phyloP scores from a whole-genome alignment of 2,888 invertebrate genomes.

The Chalcosyrphus nemorum region DNA sequence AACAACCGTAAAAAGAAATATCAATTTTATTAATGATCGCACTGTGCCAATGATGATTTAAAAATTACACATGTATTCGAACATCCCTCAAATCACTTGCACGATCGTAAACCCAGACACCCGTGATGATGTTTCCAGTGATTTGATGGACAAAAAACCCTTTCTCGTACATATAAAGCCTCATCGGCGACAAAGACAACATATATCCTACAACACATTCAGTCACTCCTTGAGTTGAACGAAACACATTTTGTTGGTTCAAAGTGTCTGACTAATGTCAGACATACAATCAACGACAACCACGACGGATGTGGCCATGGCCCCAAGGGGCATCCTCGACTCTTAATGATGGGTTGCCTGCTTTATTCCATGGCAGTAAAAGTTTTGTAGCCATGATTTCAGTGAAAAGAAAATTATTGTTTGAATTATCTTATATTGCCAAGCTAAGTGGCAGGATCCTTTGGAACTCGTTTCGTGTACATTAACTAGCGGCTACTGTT shows the following conservation, averaged over 20 bases:
- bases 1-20: no score
- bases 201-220: no score
- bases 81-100: not conserved
- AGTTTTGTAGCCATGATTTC: slow-evolving; percentile 14
- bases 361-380: slow-evolving; percentile 30
- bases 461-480: slow-evolving; percentile 12
- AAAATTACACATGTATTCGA: no score
- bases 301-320: slow-evolving; percentile 27
- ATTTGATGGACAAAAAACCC: not conserved
- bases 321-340: slow-evolving; percentile 16
- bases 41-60: not conserved
- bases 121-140: not conserved
- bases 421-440: slow-evolving; percentile 23
- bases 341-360: slow-evolving; percentile 49
- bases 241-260: not conserved
- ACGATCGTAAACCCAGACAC: not conserved
- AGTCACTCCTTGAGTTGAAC: not conserved
- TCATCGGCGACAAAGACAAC: slow-evolving; percentile 3
- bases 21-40: not conserved
- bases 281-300: slow-evolving; percentile 8
- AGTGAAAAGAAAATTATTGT: slow-evolving; percentile 40
- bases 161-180: not conserved
- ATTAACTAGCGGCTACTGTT: slow-evolving; percentile 59
- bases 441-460: slow-evolving; percentile 12
- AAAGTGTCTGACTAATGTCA: slow-evolving; percentile 32